These are phyloP conservation scores for Ormyrus pomaceus DNA, from an alignment of 2,888 invertebrate genomes.

Conservation along the genomic window DNA sequence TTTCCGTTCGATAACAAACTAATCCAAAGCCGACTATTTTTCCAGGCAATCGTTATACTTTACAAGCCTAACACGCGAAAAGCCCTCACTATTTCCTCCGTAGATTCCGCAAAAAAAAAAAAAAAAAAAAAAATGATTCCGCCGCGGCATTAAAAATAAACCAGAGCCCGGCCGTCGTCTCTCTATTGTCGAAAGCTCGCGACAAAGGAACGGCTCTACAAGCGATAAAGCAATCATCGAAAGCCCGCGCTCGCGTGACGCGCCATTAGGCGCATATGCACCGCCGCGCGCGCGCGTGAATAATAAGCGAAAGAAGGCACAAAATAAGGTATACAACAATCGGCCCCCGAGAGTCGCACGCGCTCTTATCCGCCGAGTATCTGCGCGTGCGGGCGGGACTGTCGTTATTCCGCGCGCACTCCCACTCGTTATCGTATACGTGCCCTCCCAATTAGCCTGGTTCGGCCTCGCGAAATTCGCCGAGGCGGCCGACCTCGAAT, in stretches of 20 bases:
- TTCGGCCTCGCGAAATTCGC: constrained; percentile 53
- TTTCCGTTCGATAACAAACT: no score
- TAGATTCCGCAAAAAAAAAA: no score
- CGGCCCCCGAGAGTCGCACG: not conserved
- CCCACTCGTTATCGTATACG: constrained; percentile 54
- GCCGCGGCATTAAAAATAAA: constrained; percentile 14
- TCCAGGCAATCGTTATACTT: no score
- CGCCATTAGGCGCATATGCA: not conserved
- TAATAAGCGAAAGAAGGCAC: constrained; percentile 6
- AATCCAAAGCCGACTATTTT: no score
- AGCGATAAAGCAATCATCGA: constrained; percentile 48
- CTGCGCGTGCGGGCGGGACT: not conserved
- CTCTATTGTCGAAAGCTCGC: not conserved
- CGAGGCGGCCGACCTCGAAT: constrained; percentile 6
- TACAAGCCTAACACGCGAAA: not conserved
- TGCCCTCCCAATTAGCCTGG: constrained; percentile 62
- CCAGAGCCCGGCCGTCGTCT: no score
- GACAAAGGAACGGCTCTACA: constrained; percentile 9
- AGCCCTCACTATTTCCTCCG: not conserved
- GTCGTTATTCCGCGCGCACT: constrained; percentile 47
- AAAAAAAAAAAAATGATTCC: not conserved
- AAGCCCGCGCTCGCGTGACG: constrained; percentile 29
- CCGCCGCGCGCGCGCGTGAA: not conserved
- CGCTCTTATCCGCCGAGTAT: constrained; percentile 45
- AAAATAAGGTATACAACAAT: constrained; percentile 10